Percentiles rank a stretch among this genome's conserved stretches.
phyloP scores from a whole-genome alignment of 1,140 invertebrate genomes.

The Prorops nasuta region DNA sequence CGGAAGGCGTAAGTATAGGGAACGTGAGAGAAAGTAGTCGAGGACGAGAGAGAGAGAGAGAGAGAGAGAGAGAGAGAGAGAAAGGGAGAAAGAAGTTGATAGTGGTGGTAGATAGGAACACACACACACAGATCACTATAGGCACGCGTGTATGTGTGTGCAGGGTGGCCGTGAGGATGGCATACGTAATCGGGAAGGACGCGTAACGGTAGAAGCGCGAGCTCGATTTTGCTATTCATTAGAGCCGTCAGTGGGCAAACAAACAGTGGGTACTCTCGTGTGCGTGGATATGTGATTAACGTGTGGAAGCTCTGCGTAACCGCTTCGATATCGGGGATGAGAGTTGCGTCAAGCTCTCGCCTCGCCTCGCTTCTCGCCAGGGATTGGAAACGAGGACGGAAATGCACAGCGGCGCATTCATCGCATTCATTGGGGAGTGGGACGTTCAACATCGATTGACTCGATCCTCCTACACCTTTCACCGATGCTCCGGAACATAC shows the following conservation, averaged over 20 bases:
- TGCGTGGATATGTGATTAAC: slow-evolving; percentile 48
- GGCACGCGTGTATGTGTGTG: too few relatives aligned
- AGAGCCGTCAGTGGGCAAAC: slow-evolving; percentile 43
- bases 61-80: background rate
- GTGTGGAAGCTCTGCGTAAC: slow-evolving; percentile 38
- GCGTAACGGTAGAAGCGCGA: slow-evolving; percentile 18
- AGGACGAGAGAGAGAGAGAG: background rate
- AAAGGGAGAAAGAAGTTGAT: background rate
- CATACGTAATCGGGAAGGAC: slow-evolving; percentile 13
- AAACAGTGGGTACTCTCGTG: slow-evolving; percentile 33
- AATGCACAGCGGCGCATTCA: too few relatives aligned
- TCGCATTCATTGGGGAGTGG: too few relatives aligned
- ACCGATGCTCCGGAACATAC: too few relatives aligned
- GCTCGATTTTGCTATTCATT: slow-evolving; percentile 52
- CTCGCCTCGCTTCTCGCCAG: slow-evolving; percentile 2
- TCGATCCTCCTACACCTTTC: too few relatives aligned
- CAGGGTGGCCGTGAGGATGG: too few relatives aligned
- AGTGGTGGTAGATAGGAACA: too few relatives aligned
- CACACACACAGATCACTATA: too few relatives aligned
- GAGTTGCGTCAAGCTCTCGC: background rate
- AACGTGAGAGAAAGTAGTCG: background rate
- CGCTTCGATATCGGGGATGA: slow-evolving; percentile 32
- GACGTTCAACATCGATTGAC: too few relatives aligned
- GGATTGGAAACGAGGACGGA: too few relatives aligned
- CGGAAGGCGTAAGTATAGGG: too few relatives aligned